Percentiles rank a stretch among this genome's conserved stretches.
Evolutionary conservation across 2,113 vertebrate species (phyloP).

Genomic region (Microtus pennsylvanicus): DNA sequence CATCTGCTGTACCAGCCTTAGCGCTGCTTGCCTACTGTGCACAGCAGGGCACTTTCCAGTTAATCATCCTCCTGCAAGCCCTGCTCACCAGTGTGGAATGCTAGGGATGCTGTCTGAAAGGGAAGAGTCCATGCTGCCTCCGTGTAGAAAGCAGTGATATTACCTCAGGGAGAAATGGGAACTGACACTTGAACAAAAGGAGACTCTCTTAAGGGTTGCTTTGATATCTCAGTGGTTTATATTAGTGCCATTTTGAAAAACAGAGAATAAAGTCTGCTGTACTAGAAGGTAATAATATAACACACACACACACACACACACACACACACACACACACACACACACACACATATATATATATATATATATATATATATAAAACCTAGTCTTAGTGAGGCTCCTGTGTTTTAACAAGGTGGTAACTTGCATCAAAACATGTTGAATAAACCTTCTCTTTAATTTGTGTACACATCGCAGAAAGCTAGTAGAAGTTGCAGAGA

Average conservation of each 20-base stretch:
- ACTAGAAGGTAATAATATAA: not conserved
- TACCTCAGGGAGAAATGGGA: not conserved
- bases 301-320: too few species aligned
- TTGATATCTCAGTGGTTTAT: not conserved
- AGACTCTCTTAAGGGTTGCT: not conserved
- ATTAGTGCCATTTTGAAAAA: not conserved
- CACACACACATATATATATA: too few species aligned
- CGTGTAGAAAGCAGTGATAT: not conserved
- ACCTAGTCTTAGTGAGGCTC: not conserved
- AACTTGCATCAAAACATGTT: not conserved
- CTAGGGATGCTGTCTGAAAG: slow-evolving; percentile 49
- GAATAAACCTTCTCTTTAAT: slow-evolving; percentile 16
- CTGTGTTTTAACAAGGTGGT: slow-evolving; percentile 46
- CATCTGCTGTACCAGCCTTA: slow-evolving; percentile 67
- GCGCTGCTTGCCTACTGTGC: slow-evolving; percentile 47
- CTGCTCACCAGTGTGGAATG: slow-evolving; percentile 42
- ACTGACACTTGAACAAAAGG: slow-evolving; percentile 1
- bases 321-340: too few species aligned
- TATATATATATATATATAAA: not conserved
- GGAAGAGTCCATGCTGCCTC: not conserved
- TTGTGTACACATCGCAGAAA: not conserved
- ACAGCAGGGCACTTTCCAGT: slow-evolving; percentile 59
- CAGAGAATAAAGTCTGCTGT: not conserved
- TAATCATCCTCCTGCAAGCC: slow-evolving; percentile 68
- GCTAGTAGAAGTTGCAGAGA: not conserved